Evolutionary conservation across 53 echinoderm and acorn worm species (phyloP).

Genomic region (Luidia sarsii): DNA sequence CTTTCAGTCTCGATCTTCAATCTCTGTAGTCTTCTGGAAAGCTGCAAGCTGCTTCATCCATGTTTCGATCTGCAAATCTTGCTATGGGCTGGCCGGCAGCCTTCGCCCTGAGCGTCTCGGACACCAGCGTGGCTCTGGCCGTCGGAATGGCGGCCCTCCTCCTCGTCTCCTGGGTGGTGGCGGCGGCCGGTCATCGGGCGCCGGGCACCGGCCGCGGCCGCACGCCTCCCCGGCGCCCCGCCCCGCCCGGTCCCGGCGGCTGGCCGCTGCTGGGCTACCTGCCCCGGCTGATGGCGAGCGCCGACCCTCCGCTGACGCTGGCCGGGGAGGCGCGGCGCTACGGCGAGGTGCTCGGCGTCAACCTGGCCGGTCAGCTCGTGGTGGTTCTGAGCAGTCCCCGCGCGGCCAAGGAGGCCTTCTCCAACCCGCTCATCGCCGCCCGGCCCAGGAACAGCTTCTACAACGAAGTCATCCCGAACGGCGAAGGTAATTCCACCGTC

Average conservation of each 20-base stretch:
- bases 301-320: neutral
- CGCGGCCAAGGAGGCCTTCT: neutral
- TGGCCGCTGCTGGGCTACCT: neutral
- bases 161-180: too few relatives aligned
- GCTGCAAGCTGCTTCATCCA: too few relatives aligned
- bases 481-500: neutral
- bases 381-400: neutral
- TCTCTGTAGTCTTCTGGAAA: too few relatives aligned
- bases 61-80: too few relatives aligned
- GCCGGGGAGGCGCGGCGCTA: neutral
- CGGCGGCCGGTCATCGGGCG: neutral
- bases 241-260: neutral
- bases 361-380: slow-evolving; percentile 4
- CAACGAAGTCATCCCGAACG: neutral
- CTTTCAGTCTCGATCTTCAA: too few relatives aligned
- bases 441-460: neutral
- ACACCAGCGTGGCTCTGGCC: too few relatives aligned
- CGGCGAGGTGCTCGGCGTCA: slow-evolving; percentile 8
- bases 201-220: too few relatives aligned
- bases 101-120: too few relatives aligned
- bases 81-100: too few relatives aligned
- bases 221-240: too few relatives aligned
- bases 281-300: neutral
- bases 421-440: neutral
- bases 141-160: too few relatives aligned